Evolutionary conservation across 1,140 invertebrate genomes (phyloP).

Genomic region (Rhopalosiphum maidis): DNA sequence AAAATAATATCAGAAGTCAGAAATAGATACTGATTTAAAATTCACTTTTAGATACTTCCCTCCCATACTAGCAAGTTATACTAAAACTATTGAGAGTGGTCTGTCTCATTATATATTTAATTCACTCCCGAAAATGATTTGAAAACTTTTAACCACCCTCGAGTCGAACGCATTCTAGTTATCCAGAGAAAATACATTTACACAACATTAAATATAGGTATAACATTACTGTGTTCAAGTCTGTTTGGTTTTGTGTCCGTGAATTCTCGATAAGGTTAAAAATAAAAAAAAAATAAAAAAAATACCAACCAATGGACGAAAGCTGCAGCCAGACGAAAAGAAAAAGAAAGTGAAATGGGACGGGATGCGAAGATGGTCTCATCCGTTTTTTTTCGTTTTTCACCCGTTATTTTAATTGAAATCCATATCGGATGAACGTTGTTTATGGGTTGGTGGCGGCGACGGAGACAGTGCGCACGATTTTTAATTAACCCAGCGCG

Average conservation of each 20-base stretch:
- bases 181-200: neutral
- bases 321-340: neutral
- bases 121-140: neutral
- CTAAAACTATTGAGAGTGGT: neutral
- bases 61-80: neutral
- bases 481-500: slow-evolving; percentile 18
- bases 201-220: neutral
- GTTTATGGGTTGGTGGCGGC: neutral
- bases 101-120: neutral
- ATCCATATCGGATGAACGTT: slow-evolving; percentile 33
- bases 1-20: neutral
- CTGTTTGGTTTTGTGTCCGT: neutral
- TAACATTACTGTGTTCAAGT: neutral
- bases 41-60: neutral
- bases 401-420: neutral
- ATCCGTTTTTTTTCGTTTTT: neutral
- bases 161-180: neutral
- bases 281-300: neutral
- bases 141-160: neutral
- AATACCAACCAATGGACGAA: neutral
- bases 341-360: neutral
- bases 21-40: neutral
- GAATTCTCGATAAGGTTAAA: neutral
- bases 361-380: neutral
- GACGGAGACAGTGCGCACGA: neutral